Evolutionary conservation across 2,888 invertebrate genomes (phyloP), one percentile per base, ranked within the genome.

Genomic region (Leucania comma): DNA sequence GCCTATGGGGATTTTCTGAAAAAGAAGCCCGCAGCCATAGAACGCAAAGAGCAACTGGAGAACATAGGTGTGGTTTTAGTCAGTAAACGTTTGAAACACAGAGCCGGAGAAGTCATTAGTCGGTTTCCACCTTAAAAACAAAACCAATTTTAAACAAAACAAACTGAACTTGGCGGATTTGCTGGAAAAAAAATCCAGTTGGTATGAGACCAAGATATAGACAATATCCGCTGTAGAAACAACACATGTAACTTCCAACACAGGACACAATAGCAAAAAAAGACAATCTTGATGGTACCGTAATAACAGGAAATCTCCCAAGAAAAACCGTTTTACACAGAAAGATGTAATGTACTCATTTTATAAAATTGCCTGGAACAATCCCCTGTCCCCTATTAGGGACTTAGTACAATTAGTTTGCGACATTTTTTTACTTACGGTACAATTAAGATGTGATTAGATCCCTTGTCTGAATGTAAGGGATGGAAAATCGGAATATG

Each of bases 371-470:
- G 50, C 56, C 22, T 10, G 29, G 50, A 65, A 66, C 54, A 64
- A 76, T 70, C 53, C 56, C 66, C 26, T n/a, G 69, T 53, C 50
- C 64, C 66, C 42, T 59, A 62, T 81, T 32, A 53, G 53, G 46
- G n/a, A 20, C 35, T 80, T 56, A 57, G 57, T 58, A 66, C 62
- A 56, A 68, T 77, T 69, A 73, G 72, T 72, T 68, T 29, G 50
- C 46, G 51, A 77, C 66, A 72, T 69, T 77, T 70, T 77, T 80
- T 81, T 79, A 79, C 72, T 80, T 67, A 68, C 66, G 60, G 57
- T 62, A 57, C 75, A 69, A 82, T 78, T 69, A 81, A 29, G 67
- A n/a, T 64, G 80, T 76, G 72, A 82, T 78, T 75, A 82, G 71
- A 65, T 75, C 54, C 56, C 51, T 29, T 69, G 54, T 66, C 59